These are phyloP conservation scores for Syrista parreyssii DNA, from an alignment of 2,888 invertebrate genomes.

Conservation along the genomic window DNA sequence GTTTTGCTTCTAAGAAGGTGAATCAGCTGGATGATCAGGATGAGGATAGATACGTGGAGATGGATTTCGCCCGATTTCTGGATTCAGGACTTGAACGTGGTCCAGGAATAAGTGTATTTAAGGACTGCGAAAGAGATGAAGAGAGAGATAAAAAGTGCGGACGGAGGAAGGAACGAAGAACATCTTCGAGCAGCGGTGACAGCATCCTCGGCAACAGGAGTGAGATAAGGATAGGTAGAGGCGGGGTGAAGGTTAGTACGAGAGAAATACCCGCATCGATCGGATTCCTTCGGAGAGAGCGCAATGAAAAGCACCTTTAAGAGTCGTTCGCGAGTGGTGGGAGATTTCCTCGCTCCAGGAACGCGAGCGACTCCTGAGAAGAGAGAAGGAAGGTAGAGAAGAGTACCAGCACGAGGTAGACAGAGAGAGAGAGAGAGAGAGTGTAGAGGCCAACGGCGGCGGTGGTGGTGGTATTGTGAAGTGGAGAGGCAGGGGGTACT, in stretches of 20 bases:
- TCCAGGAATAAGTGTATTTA: neutral
- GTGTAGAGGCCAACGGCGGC: slow-evolving; percentile 20
- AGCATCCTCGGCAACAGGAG: neutral
- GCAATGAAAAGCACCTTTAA: slow-evolving; percentile 49
- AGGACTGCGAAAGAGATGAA: neutral
- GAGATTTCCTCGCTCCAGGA: neutral
- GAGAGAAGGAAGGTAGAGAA: neutral
- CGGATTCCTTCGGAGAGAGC: slow-evolving; percentile 37
- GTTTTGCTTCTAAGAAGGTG: neutral
- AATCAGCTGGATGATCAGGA: neutral
- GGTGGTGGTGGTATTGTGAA: slow-evolving; percentile 2
- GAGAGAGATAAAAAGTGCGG: neutral
- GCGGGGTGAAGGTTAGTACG: slow-evolving; percentile 2
- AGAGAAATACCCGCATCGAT: slow-evolving; percentile 43
- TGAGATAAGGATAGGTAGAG: neutral
- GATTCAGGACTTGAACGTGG: neutral
- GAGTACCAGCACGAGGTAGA: neutral
- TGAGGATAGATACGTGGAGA: neutral
- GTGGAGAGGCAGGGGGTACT: slow-evolving; percentile 27
- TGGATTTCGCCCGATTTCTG: neutral
- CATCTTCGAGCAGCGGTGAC: neutral
- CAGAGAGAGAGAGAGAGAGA: slow-evolving; percentile 3
- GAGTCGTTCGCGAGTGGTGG: slow-evolving; percentile 32
- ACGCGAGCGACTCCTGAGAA: neutral
- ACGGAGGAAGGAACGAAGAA: neutral